Conservation (phyloP, 2,888 invertebrate species). For the Diarsia rubi region DNA sequence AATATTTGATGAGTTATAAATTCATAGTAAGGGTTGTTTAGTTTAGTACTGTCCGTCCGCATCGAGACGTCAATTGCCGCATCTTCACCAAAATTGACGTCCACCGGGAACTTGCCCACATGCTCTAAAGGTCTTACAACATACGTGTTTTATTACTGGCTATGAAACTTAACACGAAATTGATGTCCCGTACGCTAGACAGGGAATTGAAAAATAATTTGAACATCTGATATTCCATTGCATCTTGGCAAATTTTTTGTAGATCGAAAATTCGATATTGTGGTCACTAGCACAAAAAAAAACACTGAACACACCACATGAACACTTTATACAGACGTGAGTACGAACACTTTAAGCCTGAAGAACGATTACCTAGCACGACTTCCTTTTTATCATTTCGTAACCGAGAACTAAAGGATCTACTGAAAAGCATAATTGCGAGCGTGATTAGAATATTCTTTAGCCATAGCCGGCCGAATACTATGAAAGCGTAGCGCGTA, state of each 20-base stretch:
- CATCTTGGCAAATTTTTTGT: conserved; percentile 4
- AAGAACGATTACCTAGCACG: conserved; percentile 91
- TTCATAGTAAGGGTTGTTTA: conserved; percentile 56
- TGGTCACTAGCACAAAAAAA: conserved; percentile 35
- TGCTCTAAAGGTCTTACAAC: conserved; percentile 23
- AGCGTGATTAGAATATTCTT: conserved; percentile 59
- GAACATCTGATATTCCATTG: conserved; percentile 37
- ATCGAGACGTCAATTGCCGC: conserved; percentile 49
- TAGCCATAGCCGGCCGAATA: conserved; percentile 72
- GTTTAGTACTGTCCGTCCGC: conserved; percentile 54
- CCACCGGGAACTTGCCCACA: conserved; percentile 10
- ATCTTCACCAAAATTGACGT: conserved; percentile 23
- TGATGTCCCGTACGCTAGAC: not conserved
- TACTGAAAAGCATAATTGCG: conserved; percentile 82
- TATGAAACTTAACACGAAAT: conserved; percentile 7
- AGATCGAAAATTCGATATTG: conserved; percentile 1
- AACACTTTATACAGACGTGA: conserved; percentile 52
- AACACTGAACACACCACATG: conserved; percentile 52
- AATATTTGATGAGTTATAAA: conserved; percentile 72
- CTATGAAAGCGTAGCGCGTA: conserved; percentile 66
- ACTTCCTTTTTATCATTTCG: conserved; percentile 93
- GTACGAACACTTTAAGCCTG: conserved; percentile 57
- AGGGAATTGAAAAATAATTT: conserved; percentile 2
- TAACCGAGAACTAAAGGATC: conserved; percentile 90
- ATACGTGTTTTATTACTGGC: conserved; percentile 10